A percentile compares a stretch with the other conserved stretches of the same genome.
These are phyloP conservation scores for Leptopilina clavipes DNA, from an alignment of 1,140 invertebrate genomes.

Conservation along the genomic window DNA sequence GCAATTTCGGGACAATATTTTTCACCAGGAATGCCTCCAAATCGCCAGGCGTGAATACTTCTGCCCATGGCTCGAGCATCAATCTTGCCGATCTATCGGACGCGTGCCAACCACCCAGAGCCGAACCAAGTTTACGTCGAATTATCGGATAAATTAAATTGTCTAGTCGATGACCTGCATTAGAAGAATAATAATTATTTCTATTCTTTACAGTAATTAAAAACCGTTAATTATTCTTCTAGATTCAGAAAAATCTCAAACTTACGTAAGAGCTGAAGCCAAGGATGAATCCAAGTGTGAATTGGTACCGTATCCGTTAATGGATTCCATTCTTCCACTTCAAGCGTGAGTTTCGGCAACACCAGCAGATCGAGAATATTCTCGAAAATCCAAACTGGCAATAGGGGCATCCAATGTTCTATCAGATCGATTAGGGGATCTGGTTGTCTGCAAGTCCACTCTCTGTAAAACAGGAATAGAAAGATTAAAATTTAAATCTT, in stretches of 20 bases:
- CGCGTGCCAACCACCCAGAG: conserved; percentile 93
- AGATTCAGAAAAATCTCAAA: not conserved
- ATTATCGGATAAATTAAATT: conserved; percentile 93
- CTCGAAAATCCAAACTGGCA: conserved; percentile 89
- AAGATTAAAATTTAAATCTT: too few species aligned
- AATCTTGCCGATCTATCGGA: conserved; percentile 92
- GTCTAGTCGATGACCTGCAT: conserved; percentile 77
- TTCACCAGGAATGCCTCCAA: conserved; percentile 91
- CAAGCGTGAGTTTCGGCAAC: conserved; percentile 84
- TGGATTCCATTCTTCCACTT: conserved; percentile 96
- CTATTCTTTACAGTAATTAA: too few species aligned
- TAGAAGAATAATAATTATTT: too few species aligned
- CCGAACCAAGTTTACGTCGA: conserved; percentile 91
- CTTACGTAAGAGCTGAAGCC: conserved; percentile 86
- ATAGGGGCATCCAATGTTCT: conserved; percentile 85
- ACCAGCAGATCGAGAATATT: conserved; percentile 89
- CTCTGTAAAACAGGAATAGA: conserved; percentile 61
- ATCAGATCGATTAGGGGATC: conserved; percentile 86
- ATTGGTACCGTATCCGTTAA: conserved; percentile 94
- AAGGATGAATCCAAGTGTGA: conserved; percentile 97
- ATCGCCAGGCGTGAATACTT: conserved; percentile 87
- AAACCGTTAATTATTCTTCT: too few species aligned
- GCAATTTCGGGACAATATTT: conserved; percentile 94
- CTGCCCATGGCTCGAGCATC: conserved; percentile 95
- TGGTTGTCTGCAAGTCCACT: conserved; percentile 85